Base-by-base conservation (phyloP, 1,140 invertebrate species). In the Aphelenchoides avenae region DNA sequence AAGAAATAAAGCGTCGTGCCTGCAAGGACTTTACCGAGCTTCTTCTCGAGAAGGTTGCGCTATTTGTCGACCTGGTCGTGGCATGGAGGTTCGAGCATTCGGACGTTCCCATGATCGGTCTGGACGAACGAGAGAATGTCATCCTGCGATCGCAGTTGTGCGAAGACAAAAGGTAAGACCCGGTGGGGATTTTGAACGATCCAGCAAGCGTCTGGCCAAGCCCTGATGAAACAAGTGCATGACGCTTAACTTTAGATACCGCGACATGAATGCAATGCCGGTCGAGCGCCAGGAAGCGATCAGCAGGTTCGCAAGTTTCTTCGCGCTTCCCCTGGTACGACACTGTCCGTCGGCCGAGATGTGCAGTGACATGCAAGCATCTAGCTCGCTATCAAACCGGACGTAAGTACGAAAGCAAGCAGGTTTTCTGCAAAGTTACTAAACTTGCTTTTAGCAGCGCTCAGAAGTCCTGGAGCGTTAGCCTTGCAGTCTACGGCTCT, bases 1-100 rank as follows among this genome's bases (percentile, higher is more conserved):
- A 56, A 58, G 53, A 56, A 43, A 27, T 56, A 15, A 57, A 57
- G 24, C 18, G 26, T 69, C 85, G 87, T 72, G 89, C 91, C 27
- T 89, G 91, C 78, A 85, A 88, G 61, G 91, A 93, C 79, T 91
- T 94, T 76, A 79, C 91, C 82, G 92, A 96, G 81, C 78, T 96
- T 40, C 79, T 96, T 41, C 78, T 93, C 71, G 93, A 96, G 79
- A 87, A 93, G 78, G 89, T 90, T 0, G 88, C 92, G 78, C 80
- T 94, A 43, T 96, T 97, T 82, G 57, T 58, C 29, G 57, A 58
- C 27, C 39, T 58, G 20, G 31, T 58, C 5, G 57, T 62, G 6
- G 56, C 42, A 20, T 63, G 56, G 56, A 18, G 56, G 15, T 7
- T 49, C 9, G 26, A 61, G 33, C 27, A 58, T 13, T 6, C 41